phyloP scores from a whole-genome alignment of 2,888 invertebrate species.

The Choristoneura rosaceana region DNA sequence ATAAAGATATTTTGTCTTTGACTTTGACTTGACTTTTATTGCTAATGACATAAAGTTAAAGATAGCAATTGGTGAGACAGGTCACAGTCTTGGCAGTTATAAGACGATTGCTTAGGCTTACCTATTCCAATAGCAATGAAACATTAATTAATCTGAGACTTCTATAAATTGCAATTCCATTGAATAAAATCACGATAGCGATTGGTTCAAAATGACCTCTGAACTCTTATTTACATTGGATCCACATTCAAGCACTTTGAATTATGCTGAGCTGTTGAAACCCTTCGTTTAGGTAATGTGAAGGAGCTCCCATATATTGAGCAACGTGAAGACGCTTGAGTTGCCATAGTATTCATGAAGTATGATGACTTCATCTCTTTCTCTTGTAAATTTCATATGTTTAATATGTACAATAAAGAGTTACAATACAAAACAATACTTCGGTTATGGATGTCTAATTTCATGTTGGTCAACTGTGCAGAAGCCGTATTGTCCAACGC shows the following conservation, averaged over 20 bases:
- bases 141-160: constrained; percentile 22
- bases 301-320: constrained; percentile 35
- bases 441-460: too few relatives aligned
- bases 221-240: constrained; percentile 22
- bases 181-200: constrained; percentile 31
- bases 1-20: too few relatives aligned
- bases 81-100: too few relatives aligned
- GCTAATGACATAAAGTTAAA: too few relatives aligned
- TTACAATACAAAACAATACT: too few relatives aligned
- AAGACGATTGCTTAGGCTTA: neutral
- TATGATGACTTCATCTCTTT: constrained; percentile 18
- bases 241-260: neutral
- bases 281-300: constrained; percentile 30
- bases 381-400: too few relatives aligned
- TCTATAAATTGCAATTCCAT: constrained; percentile 19
- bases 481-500: too few relatives aligned
- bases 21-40: too few relatives aligned
- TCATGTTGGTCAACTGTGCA: too few relatives aligned
- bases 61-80: too few relatives aligned
- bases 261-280: constrained; percentile 29
- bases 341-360: constrained; percentile 13
- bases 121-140: constrained; percentile 5
- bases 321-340: constrained; percentile 16
- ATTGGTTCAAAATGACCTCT: constrained; percentile 20
- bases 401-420: too few relatives aligned